Conservation (phyloP, 2,797 vertebrate genomes). For the Acridotheres tristis region DNA sequence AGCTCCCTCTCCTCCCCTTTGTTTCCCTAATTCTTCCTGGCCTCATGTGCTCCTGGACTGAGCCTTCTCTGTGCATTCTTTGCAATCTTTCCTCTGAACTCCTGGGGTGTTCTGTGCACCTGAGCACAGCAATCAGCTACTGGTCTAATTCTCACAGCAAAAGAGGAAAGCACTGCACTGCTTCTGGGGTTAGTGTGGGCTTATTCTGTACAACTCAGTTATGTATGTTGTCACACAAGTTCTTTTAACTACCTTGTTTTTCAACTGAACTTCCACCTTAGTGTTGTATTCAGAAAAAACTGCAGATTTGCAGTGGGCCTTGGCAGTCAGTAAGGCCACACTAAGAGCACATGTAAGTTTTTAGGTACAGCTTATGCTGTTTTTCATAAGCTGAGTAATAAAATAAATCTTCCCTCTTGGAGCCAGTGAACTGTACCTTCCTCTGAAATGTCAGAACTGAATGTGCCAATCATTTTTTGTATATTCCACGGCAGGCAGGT, state of each 20-base stretch:
- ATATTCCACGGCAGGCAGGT: fast-evolving
- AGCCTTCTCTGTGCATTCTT: not conserved
- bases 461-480: not conserved
- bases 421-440: not conserved
- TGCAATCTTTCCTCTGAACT: not conserved
- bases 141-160: not conserved
- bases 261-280: not conserved
- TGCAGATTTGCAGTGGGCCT: not conserved
- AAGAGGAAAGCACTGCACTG: not conserved
- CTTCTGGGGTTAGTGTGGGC: not conserved
- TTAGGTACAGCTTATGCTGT: not conserved
- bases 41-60: not conserved
- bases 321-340: not conserved
- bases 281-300: not conserved
- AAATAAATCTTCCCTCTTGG: not conserved
- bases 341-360: not conserved
- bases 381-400: not conserved
- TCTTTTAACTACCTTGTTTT: not conserved
- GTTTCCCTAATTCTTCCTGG: not conserved
- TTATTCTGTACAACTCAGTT: not conserved
- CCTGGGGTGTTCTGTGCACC: not conserved
- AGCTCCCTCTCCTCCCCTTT: not conserved
- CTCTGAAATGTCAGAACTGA: not conserved
- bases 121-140: not conserved
- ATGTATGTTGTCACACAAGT: not conserved